Percentiles rank a stretch among this genome's conserved stretches.
These are phyloP conservation scores for Argentina silus DNA, from an alignment of 2,797 vertebrate genomes.

Conservation along the genomic window DNA sequence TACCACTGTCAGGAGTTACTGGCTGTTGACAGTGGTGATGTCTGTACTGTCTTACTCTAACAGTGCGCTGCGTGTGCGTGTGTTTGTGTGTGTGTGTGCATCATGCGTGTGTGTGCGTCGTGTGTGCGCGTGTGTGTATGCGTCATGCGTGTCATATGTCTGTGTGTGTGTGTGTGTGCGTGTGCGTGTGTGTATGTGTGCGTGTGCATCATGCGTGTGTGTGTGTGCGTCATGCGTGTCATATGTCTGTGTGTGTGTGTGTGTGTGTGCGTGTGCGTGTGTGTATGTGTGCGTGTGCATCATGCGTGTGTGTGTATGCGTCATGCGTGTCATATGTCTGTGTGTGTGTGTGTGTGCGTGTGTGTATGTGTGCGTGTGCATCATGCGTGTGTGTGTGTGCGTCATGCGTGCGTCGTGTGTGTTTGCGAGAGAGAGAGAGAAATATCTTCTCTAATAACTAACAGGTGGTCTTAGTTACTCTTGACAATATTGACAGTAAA, in stretches of 20 bases:
- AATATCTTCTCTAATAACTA: constrained; percentile 30
- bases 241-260: constrained; percentile 11
- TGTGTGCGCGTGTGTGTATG: background rate
- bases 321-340: too few relatives aligned
- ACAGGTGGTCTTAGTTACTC: constrained; percentile 9
- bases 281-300: constrained; percentile 30
- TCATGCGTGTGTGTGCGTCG: constrained; percentile 27
- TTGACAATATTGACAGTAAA: too few relatives aligned
- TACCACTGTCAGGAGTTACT: too few relatives aligned
- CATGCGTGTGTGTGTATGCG: background rate
- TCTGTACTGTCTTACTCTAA: constrained; percentile 53
- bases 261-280: constrained; percentile 9
- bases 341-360: constrained; percentile 12
- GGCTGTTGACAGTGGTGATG: too few relatives aligned
- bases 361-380: constrained; percentile 31
- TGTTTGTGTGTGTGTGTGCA: constrained; percentile 9
- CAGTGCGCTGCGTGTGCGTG: constrained; percentile 3
- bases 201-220: constrained; percentile 4
- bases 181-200: constrained; percentile 25
- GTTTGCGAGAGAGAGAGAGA: background rate
- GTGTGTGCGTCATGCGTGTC: too few relatives aligned
- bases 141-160: too few relatives aligned
- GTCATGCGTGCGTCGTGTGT: too few relatives aligned
- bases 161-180: constrained; percentile 10
- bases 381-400: background rate